These are phyloP conservation scores for Chydorus sphaericus DNA, from an alignment of 2,888 invertebrate genomes.

Conservation along the genomic window DNA sequence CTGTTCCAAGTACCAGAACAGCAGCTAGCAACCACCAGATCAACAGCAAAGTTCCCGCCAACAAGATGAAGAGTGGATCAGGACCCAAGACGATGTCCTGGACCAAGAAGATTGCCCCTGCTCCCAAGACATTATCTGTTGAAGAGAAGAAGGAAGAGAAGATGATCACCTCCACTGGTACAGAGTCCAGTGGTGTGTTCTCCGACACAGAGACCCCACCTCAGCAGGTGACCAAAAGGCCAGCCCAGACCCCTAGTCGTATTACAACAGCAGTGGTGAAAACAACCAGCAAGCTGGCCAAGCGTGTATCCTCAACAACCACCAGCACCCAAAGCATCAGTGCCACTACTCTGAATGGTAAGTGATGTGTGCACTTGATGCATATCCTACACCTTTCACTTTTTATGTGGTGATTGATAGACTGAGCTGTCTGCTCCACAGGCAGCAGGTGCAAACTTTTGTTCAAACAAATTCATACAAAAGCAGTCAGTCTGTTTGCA, in stretches of 20 bases:
- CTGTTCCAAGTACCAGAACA: not conserved
- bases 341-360: not conserved
- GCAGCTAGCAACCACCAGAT: no score
- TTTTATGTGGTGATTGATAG: no score
- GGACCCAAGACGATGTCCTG: not conserved
- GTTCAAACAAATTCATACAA: no score
- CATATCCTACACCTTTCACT: no score
- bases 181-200: slow-evolving; percentile 7
- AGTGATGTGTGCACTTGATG: no score
- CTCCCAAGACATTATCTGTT: not conserved
- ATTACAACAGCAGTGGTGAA: not conserved
- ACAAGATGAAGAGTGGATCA: not conserved
- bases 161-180: slow-evolving; percentile 7
- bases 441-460: no score
- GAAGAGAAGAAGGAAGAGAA: slow-evolving; percentile 1
- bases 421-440: no score
- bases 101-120: not conserved
- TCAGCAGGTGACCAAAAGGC: not conserved
- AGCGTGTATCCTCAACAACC: not conserved
- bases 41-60: slow-evolving; percentile 1
- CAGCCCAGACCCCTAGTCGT: not conserved
- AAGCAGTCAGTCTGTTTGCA: no score
- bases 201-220: not conserved
- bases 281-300: not conserved
- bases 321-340: not conserved